phyloP scores from a whole-genome alignment of 2,888 invertebrate genomes.

The Nomada ruficornis region DNA sequence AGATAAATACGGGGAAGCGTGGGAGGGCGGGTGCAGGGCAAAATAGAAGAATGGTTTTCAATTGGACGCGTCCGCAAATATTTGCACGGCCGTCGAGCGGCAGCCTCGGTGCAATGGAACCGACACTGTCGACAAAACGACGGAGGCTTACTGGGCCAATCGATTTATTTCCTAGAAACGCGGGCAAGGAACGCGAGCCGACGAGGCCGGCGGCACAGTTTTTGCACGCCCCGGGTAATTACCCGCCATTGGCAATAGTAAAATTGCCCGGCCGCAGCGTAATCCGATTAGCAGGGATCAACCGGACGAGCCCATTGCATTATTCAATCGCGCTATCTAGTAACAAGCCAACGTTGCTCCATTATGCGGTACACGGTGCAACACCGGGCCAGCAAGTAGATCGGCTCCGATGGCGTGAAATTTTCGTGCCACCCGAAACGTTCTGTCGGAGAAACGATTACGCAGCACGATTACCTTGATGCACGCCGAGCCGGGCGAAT shows the following conservation, averaged over 20 bases:
- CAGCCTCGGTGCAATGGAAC: slow-evolving; percentile 21
- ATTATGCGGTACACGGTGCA: background rate
- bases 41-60: slow-evolving; percentile 55
- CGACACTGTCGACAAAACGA: slow-evolving; percentile 6
- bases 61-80: slow-evolving; percentile 49
- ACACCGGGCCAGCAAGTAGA: too few relatives aligned
- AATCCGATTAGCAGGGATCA: slow-evolving; percentile 42
- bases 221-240: slow-evolving; percentile 36
- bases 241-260: slow-evolving; percentile 11
- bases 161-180: slow-evolving; percentile 35
- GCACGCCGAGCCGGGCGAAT: too few relatives aligned
- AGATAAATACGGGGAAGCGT: background rate
- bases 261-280: slow-evolving; percentile 26
- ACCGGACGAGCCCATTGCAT: slow-evolving; percentile 23
- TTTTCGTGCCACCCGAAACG: background rate
- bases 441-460: background rate
- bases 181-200: background rate
- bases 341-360: slow-evolving; percentile 21
- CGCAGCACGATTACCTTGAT: too few relatives aligned
- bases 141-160: slow-evolving; percentile 1
- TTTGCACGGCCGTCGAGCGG: slow-evolving; percentile 45
- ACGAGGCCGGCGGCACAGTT: background rate
- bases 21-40: background rate
- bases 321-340: slow-evolving; percentile 34
- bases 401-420: background rate